Conservation (phyloP, 2,797 vertebrate species). For the Danionella dracula region DNA sequence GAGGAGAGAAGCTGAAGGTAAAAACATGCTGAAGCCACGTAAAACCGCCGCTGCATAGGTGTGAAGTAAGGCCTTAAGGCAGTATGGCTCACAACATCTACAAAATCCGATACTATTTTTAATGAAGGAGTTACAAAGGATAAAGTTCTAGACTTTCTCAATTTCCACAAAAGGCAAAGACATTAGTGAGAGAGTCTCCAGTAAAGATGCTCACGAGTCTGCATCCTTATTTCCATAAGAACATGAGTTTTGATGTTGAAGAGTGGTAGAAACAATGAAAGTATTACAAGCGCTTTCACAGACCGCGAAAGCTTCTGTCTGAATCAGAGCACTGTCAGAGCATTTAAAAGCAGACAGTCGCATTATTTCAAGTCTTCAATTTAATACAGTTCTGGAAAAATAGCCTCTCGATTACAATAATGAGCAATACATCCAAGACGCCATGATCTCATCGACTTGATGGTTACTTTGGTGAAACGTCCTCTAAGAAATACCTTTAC, state of each 20-base stretch:
- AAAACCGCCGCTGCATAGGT: too few relatives aligned
- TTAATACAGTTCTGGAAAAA: slow-evolving; percentile 31
- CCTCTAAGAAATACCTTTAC: slow-evolving; percentile 56
- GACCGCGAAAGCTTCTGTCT: slow-evolving; percentile 2
- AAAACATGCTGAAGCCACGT: too few relatives aligned
- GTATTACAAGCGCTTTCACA: slow-evolving; percentile 10
- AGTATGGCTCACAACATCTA: not conserved
- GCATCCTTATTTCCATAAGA: slow-evolving; percentile 7
- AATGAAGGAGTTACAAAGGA: too few relatives aligned
- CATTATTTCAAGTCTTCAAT: too few relatives aligned
- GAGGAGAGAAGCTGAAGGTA: too few relatives aligned
- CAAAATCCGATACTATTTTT: not conserved
- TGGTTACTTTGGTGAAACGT: slow-evolving; percentile 57
- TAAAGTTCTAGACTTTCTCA: too few relatives aligned
- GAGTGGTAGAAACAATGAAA: not conserved
- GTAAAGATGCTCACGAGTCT: not conserved
- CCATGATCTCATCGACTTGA: slow-evolving; percentile 49
- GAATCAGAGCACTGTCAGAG: slow-evolving; percentile 29
- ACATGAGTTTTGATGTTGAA: not conserved
- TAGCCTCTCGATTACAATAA: slow-evolving; percentile 61
- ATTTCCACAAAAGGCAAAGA: not conserved
- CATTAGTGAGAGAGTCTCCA: not conserved
- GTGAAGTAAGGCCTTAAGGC: too few relatives aligned
- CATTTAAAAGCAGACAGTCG: slow-evolving; percentile 26
- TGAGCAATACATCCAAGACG: slow-evolving; percentile 58